Evolutionary conservation across 2,888 invertebrate genomes (phyloP).

Genomic region (Chaetogeoica ovagalla): DNA sequence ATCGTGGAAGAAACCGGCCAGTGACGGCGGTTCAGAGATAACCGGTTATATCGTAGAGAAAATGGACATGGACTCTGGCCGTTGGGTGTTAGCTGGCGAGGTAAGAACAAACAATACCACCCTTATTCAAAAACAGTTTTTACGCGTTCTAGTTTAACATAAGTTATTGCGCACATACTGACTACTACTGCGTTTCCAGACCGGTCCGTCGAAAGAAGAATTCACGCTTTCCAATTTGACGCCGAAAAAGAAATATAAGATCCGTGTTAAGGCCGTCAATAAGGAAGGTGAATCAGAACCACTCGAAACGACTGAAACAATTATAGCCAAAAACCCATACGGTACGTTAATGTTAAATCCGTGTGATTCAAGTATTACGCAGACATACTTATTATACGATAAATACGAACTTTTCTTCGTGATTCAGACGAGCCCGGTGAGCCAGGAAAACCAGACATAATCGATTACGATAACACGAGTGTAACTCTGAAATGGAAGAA

Average conservation of each 20-base stretch:
- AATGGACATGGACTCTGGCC: slow-evolving; percentile 92
- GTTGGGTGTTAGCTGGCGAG: slow-evolving; percentile 95
- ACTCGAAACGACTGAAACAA: slow-evolving; percentile 83
- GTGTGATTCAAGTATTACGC: too few relatives aligned
- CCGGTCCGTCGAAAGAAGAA: slow-evolving; percentile 75
- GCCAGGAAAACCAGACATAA: slow-evolving; percentile 87
- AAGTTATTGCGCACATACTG: background rate
- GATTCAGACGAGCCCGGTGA: slow-evolving; percentile 80
- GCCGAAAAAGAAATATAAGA: slow-evolving; percentile 95
- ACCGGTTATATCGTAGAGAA: slow-evolving; percentile 92
- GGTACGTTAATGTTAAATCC: slow-evolving; percentile 63
- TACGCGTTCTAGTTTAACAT: too few relatives aligned
- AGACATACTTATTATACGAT: too few relatives aligned
- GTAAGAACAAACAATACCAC: slow-evolving; percentile 60
- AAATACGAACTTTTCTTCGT: background rate
- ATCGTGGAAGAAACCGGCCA: slow-evolving; percentile 88
- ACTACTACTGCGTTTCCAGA: slow-evolving; percentile 55
- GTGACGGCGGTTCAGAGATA: slow-evolving; percentile 84
- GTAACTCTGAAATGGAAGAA: slow-evolving; percentile 88
- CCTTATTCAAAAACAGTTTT: background rate
- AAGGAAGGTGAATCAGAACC: slow-evolving; percentile 97
- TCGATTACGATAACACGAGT: slow-evolving; percentile 91
- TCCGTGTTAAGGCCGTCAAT: slow-evolving; percentile 95
- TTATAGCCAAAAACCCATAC: slow-evolving; percentile 94
- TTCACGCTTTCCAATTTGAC: slow-evolving; percentile 89